A percentile compares a stretch with the other conserved stretches of the same genome.
Conservation (phyloP, 2,797 vertebrate genomes). For the Leptoclinus maculatus region DNA sequence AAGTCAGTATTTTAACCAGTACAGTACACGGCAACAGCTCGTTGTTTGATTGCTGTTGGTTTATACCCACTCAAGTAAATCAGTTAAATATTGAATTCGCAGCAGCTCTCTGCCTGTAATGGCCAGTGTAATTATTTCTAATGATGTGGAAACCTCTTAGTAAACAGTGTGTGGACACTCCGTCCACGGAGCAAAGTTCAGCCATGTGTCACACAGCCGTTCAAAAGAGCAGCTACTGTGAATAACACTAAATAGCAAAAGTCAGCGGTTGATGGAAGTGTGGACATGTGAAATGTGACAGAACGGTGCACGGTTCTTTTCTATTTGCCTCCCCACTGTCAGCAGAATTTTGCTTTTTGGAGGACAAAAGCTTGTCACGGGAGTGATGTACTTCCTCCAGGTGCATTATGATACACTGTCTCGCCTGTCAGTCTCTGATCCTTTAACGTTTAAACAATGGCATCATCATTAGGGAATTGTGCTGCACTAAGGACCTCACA, state of each 20-base stretch:
- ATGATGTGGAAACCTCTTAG: constrained; percentile 66
- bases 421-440: constrained; percentile 26
- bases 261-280: neutral
- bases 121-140: constrained; percentile 64
- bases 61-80: constrained; percentile 51
- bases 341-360: neutral
- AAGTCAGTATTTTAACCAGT: neutral
- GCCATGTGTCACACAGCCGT: constrained; percentile 45
- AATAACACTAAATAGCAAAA: constrained; percentile 11
- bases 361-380: constrained; percentile 8
- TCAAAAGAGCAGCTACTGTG: constrained; percentile 40
- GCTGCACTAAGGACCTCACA: constrained; percentile 17
- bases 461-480: constrained; percentile 21
- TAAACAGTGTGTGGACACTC: constrained; percentile 52
- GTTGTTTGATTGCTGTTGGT: constrained; percentile 56
- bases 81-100: constrained; percentile 45
- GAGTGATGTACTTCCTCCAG: neutral
- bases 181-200: constrained; percentile 54
- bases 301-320: constrained; percentile 6
- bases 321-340: neutral
- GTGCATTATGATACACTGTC: neutral
- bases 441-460: constrained; percentile 30
- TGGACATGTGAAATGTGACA: neutral
- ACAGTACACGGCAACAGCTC: constrained; percentile 20
- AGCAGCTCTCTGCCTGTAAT: constrained; percentile 50